These are phyloP conservation scores for Motacilla tschutschensis DNA, from an alignment of 2,113 vertebrate genomes.

Conservation along the genomic window DNA sequence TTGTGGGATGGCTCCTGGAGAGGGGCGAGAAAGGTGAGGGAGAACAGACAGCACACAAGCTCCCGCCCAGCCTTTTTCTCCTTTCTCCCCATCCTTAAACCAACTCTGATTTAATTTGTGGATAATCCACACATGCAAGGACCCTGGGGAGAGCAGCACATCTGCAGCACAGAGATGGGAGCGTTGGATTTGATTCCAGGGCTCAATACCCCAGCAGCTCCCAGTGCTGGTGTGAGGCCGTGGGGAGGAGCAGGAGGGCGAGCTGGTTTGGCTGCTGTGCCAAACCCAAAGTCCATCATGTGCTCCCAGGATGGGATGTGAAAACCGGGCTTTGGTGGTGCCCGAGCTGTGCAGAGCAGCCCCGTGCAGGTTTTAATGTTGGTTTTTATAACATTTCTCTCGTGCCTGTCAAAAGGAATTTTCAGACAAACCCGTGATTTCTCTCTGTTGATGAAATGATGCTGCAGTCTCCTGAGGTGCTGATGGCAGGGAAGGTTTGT, in stretches of 20 bases:
- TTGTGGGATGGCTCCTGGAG: neutral
- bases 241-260: neutral
- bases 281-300: neutral
- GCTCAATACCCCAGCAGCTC: neutral
- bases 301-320: neutral
- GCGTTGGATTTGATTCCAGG: neutral
- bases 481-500: neutral
- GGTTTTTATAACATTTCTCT: neutral
- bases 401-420: neutral
- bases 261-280: neutral
- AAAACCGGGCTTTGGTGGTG: neutral
- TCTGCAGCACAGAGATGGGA: neutral
- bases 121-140: neutral
- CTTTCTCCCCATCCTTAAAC: neutral
- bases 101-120: neutral
- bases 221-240: fast-evolving
- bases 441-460: neutral
- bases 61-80: neutral
- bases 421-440: neutral
- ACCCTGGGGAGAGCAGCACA: neutral
- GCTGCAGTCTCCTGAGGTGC: neutral
- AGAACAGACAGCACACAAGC: fast-evolving
- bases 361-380: neutral
- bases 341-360: neutral
- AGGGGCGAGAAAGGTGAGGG: neutral